Evolutionary conservation across 2,888 invertebrate genomes (phyloP), one percentile per base, ranked within the genome.

Genomic region (Eilema sororculum): DNA sequence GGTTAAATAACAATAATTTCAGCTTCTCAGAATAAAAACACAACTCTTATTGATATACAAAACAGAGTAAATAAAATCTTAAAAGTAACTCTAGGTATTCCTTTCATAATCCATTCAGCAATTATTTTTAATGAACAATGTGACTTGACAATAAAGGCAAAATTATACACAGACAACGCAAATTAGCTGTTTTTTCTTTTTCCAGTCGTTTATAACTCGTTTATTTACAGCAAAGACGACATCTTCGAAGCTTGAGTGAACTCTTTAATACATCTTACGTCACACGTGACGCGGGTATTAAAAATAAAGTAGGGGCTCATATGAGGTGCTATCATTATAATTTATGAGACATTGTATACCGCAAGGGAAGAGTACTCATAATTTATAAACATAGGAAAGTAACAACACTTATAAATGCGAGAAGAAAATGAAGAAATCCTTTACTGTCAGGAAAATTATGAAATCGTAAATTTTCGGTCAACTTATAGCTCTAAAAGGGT

Each of bases 221-320:
- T 82, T 83, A 83, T 82, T 82, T 81, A 70, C 65, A 77, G 80
- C 69, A 65, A 71, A 76, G 74, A 72, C 76, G 74, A 82, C 83
- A 80, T 73, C 64, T 37, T 33, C 56, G 68, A 80, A 79, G 79
- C 75, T 75, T 73, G 74, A 79, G 83, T 76, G 66, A 74, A 80
- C 68, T 83, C 80, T 84, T 80, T 84, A 79, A 78, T 80, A 78
- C 73, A 66, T 28, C 74, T 78, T 77, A 75, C 84, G 83, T 85
- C 81, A 85, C 71, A 74, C 66, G 65, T 81, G 81, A 84, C 81
- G 77, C 72, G 70, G 64, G 68, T 69, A 74, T 76, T 77, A 76
- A 78, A 78, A 78, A 81, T 78, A 78, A 76, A 65, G 67, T 66
- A 61, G 72, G 67, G 46, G 68, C 60, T 76, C 71, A 75, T 63